Evolutionary conservation across 2,888 invertebrate genomes (phyloP).

Genomic region (Eupsilia transversa): DNA sequence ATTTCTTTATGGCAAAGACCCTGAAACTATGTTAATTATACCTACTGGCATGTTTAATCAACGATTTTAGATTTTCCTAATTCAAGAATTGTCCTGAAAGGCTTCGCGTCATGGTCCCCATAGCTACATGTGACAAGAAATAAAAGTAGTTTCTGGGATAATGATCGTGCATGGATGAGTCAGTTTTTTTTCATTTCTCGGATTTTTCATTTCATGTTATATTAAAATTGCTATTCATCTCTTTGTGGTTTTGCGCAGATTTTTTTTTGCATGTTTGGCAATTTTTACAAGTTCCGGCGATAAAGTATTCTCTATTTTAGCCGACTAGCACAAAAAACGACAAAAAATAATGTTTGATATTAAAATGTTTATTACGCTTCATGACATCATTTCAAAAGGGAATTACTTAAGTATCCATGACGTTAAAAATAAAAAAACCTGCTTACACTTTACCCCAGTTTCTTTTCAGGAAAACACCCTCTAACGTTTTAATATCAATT

Average conservation of each 20-base stretch:
- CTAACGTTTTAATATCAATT: slow-evolving; percentile 68
- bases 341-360: not conserved
- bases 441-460: slow-evolving; percentile 49
- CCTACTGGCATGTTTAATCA: no score
- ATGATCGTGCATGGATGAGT: slow-evolving; percentile 78
- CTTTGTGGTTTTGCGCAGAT: slow-evolving; percentile 32
- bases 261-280: slow-evolving; percentile 32
- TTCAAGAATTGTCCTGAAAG: slow-evolving; percentile 28
- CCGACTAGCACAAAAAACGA: not conserved
- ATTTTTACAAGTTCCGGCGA: slow-evolving; percentile 19
- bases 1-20: no score
- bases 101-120: slow-evolving; percentile 43
- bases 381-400: slow-evolving; percentile 10
- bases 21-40: no score
- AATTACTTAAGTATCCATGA: slow-evolving; percentile 4
- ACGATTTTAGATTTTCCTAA: no score
- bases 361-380: not conserved
- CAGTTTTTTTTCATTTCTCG: slow-evolving; percentile 71
- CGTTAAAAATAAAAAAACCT: slow-evolving; percentile 10
- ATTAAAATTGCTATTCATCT: slow-evolving; percentile 48
- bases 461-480: slow-evolving; percentile 55
- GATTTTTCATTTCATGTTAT: slow-evolving; percentile 66
- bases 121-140: slow-evolving; percentile 80
- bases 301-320: slow-evolving; percentile 10
- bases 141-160: slow-evolving; percentile 79